Base-by-base conservation (phyloP, 1,140 invertebrate genomes). In the Drosophila kikkawai region DNA sequence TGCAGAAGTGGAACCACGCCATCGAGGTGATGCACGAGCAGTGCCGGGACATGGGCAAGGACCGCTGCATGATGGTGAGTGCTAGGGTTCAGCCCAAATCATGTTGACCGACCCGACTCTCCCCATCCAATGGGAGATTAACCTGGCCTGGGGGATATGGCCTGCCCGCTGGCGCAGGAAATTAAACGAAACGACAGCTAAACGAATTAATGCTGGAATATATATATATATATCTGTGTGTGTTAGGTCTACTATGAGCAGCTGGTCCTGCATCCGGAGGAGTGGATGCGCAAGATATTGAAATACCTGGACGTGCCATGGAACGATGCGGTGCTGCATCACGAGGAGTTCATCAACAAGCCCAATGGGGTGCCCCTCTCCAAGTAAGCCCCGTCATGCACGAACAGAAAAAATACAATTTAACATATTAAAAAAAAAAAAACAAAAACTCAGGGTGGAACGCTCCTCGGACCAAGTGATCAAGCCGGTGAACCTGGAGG, bases 401-500 rank as follows among this genome's bases (percentile, higher is more conserved):
- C 29, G 5, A 50, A 2, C 4, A 5, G 1, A 50, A 17, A 17
- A 3, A 2, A 11, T 9, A 4, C 29, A 29, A 32, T 64, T 19
- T 5, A 13, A 9, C 11, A n/a, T 26, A 8, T 15, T 48, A 13
- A 13, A 7, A 22, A 13, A 13, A 7, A 22, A 19, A 22, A 22
- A 2, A 22, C 22, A 22, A 22, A 29, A 29, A 29, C 0, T 12
- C 19, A 99, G 98, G 93, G 97, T 98, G 80, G 99, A 99, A 93
- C 95, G 98, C 63, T 99, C 98, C 15, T 99, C 98, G 70, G 99
- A 99, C 94, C 99, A 99, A 95, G 98, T 99, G 57, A 98, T 99
- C 91, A 99, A 99, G 93, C 98, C 99, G 7, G 96, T 99, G 13
- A 99, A 99, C 94, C 93, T 98, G 67, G 98, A 99, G 93, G 99